These are phyloP conservation scores for Phoxinus dragarum DNA, from an alignment of 2,797 vertebrate species.

Conservation along the genomic window DNA sequence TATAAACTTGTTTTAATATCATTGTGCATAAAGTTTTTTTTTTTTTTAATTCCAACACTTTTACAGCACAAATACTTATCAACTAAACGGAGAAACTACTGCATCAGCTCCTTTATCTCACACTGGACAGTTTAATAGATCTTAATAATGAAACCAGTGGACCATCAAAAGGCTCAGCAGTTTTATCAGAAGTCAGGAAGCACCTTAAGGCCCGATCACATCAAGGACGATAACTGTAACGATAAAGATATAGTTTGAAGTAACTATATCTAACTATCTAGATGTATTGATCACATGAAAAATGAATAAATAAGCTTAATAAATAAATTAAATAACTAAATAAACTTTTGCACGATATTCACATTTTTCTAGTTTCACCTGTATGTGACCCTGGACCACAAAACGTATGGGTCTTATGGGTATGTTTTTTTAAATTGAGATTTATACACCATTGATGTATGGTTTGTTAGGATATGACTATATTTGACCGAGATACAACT, in stretches of 20 bases:
- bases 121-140: not conserved
- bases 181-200: conserved; percentile 7
- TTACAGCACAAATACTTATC: conserved; percentile 7
- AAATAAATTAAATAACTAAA: too few relatives aligned
- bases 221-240: not conserved
- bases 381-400: too few relatives aligned
- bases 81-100: not conserved
- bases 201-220: not conserved
- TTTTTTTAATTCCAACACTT: not conserved
- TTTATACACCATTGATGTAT: too few relatives aligned
- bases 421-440: too few relatives aligned
- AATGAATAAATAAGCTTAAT: too few relatives aligned
- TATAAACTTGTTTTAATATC: not conserved
- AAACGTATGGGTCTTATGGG: too few relatives aligned
- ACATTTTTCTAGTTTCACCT: too few relatives aligned
- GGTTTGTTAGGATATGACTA: too few relatives aligned
- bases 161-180: not conserved
- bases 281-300: too few relatives aligned
- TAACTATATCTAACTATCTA: not conserved
- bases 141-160: conserved; percentile 4
- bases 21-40: not conserved
- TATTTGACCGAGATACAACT: too few relatives aligned
- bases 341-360: too few relatives aligned
- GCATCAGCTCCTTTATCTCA: not conserved
- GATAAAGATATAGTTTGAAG: not conserved